These are phyloP conservation scores for Aphaenogaster ashmeadi DNA, from an alignment of 1,140 invertebrate species.

Conservation along the genomic window DNA sequence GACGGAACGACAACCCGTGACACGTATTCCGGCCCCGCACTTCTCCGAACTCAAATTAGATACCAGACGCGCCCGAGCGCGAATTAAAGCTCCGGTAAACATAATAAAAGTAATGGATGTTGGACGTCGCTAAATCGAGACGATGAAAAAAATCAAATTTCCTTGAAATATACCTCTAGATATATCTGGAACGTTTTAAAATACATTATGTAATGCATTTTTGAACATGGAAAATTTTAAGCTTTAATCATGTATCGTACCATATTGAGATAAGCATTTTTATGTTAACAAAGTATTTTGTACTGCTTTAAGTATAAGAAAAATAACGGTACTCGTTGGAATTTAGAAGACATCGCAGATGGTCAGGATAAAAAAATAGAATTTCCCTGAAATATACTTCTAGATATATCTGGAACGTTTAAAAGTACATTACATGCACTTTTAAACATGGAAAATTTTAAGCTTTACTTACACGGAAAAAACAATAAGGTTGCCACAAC, in stretches of 20 bases:
- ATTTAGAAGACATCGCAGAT: neutral
- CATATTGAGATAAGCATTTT: neutral
- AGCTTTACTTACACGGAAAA: neutral
- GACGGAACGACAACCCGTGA: neutral
- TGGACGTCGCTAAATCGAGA: neutral
- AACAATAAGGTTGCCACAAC: no score
- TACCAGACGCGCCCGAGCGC: neutral
- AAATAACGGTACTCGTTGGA: neutral
- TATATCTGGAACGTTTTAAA: neutral
- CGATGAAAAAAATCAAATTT: neutral
- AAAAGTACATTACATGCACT: neutral
- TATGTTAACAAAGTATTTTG: neutral
- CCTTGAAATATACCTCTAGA: neutral
- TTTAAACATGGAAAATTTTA: neutral
- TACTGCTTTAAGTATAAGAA: neutral
- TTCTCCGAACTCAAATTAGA: conserved; percentile 21
- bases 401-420: neutral
- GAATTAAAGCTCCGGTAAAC: conserved; percentile 3
- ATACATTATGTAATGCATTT: neutral
- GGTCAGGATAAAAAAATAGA: neutral
- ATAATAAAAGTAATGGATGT: neutral
- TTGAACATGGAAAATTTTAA: neutral
- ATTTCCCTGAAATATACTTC: neutral
- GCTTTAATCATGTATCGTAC: neutral
- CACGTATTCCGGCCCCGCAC: neutral